Evolutionary conservation across 2,797 vertebrate genomes (phyloP), one percentile per base, ranked within the genome.

Genomic region (Ceryle rudis): DNA sequence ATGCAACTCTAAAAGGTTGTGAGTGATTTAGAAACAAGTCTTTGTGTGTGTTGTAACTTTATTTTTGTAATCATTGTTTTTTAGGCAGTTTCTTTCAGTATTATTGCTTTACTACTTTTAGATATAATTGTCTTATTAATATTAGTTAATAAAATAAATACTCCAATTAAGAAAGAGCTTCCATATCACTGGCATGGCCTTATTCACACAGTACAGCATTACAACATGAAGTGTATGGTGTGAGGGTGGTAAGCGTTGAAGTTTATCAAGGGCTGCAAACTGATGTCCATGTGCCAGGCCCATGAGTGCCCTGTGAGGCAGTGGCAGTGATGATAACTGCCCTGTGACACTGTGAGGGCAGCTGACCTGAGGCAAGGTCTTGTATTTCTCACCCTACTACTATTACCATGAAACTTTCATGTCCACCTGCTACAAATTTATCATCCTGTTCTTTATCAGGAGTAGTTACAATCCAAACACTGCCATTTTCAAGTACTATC

Each of bases 281-380:
- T 0, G 1, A 17, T n/a, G 28, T 3, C 39, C 11, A 22, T 35
- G 47, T 46, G 31, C 66, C 52, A 29, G 35, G 15, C 4, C 61
- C 15, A 25, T 0, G 1, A 39, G 39, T 6, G 28, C 21, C 28
- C 51, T 3, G 6, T 0, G 28, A 78, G 39, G 49, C 47, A 75
- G 74, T 3, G 54, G 39, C 0, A 0, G 29, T 4, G 23, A 41
- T 1, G n/a, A 42, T 0, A 1, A 26, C 60, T 82, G 82, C n/a
- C 18, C 75, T 52, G 37, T 35, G n/a, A 67, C 61, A 39, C 39
- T 3, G 14, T 1, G 29, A 18, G 23, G 41, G 23, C 28, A 72
- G 42, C 33, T 12, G 44, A 28, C 29, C 31, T 33, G 21, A 78
- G 51, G 35, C n/a, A 22, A 75, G 26, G 29, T 31, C 49, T 61